Evolutionary conservation across 1,140 invertebrate species (phyloP), one percentile per base, ranked within the genome.

Genomic region (Euwallacea fornicatus): DNA sequence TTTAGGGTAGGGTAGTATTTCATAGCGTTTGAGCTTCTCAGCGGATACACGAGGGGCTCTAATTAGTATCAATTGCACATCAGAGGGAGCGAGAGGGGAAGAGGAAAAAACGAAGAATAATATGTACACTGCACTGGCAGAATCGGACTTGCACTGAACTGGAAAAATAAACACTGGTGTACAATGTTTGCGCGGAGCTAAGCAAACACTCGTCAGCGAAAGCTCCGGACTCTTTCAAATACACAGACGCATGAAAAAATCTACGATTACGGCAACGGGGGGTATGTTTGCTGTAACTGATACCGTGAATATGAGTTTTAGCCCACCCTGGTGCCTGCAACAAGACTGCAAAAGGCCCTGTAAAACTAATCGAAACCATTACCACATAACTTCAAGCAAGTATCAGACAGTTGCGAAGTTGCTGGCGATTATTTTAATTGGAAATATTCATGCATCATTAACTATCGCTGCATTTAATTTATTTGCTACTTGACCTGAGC

Each of bases 201-300:
- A 74, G 74, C 71, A 77, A 77, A 77, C 76, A 76, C 74, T 76
- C 72, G 76, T 76, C 76, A 76, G 76, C 74, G 70, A 73, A 72
- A 74, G 74, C 70, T 71, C 50, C 62, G 73, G 62, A 44, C 46
- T 33, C 21, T 33, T 33, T 33, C 21, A 33, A 33, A 33, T 33
- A 33, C 21, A 33, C 21, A 33, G 21, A 33, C 21, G 4, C 21
- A 33, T 33, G 21, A 33, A 33, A 33, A 33, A 71, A 69, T 61
- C 53, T 50, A 42, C 43, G n/a, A 59, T 62, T 69, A 69, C 50
- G 47, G 33, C 16, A 46, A 46, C 6, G 47, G 33, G 33, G 42
- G n/a, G 60, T 15, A n/a, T 63, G 44, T 63, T 46, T 47, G 11
- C n/a, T 63, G 60, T 11, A 42, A 21, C 42, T 33, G 21, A 33